These are phyloP conservation scores for Oconnorella tubifera DNA, from an alignment of 2,888 invertebrate genomes.

Conservation along the genomic window DNA sequence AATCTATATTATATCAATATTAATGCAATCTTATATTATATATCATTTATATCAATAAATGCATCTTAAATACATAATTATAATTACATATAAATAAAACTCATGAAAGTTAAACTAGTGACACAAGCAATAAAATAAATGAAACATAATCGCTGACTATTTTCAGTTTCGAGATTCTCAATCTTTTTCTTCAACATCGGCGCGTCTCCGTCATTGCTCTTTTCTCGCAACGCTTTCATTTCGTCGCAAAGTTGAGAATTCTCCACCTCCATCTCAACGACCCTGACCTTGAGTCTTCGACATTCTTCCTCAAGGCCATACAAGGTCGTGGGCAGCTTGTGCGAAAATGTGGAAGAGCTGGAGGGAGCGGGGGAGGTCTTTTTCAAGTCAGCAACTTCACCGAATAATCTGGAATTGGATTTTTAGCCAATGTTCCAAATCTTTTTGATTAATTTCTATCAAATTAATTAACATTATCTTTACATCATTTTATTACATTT, in stretches of 20 bases:
- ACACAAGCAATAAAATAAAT: too few species aligned
- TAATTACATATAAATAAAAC: too few species aligned
- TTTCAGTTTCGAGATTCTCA: slow-evolving; percentile 12
- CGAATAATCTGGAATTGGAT: too few species aligned
- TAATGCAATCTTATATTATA: too few species aligned
- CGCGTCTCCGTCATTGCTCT: slow-evolving; percentile 2
- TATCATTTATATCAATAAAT: too few species aligned
- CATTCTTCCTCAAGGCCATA: slow-evolving; percentile 23
- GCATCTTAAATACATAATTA: too few species aligned
- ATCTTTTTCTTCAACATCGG: slow-evolving; percentile 1
- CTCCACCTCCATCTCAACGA: slow-evolving; percentile 12
- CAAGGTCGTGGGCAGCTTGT: slow-evolving; percentile 9
- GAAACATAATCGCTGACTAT: neutral
- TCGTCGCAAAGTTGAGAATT: slow-evolving; percentile 14
- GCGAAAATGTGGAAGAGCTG: neutral
- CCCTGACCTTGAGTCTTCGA: slow-evolving; percentile 6
- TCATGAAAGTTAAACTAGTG: too few species aligned
- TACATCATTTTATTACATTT: too few species aligned
- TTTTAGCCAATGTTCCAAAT: too few species aligned
- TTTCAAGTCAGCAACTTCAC: slow-evolving; percentile 3
- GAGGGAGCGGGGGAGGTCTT: neutral
- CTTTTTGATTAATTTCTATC: too few species aligned
- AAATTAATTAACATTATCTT: too few species aligned
- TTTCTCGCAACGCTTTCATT: slow-evolving; percentile 1
- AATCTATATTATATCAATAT: too few species aligned